Evolutionary conservation across 2,888 invertebrate genomes (phyloP), one percentile per base, ranked within the genome.

Genomic region (Actias luna): DNA sequence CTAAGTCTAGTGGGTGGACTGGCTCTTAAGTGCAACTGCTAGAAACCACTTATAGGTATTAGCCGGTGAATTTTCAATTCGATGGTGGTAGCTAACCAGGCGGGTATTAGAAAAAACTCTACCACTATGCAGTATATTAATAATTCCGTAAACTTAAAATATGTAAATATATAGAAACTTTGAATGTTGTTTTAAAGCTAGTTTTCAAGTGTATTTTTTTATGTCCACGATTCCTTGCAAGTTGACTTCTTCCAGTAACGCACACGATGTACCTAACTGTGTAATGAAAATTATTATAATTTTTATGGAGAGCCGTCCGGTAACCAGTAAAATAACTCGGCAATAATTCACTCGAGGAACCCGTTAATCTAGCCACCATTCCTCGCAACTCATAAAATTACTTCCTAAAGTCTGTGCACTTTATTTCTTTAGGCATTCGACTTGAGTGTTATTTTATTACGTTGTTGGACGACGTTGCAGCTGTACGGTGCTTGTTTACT

Each of bases 401-500:
- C 55, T 58, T 61, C 27, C 58, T 22, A 22, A 55, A 55, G 27
- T 55, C 29, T 29, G 29, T 55, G 62, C 63, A 69, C 61, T 71
- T 74, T 68, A 74, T 68, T 68, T 66, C 66, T 63, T 64, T 67
- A 42, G 59, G 68, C 78, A 68, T 76, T 77, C 73, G 76, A 74
- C 76, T 74, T 73, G 66, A 55, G 74, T 50, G 46, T 73, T 72
- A 77, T 74, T 76, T 77, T 73, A 75, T 76, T 72, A 75, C 76
- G 76, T 76, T 75, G 74, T 78, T 73, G 74, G 74, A 72, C 69
- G 64, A 59, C 66, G 72, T 70, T 27, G 29, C 16, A 29, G 29
- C 5, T 16, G 42, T 42, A 42, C 42, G 18, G 42, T 42, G n/a
- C 18, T 42, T 42, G 42, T 16, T 42, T 42, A 18, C n/a, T 18